Conservation (phyloP, 2,113 vertebrate species). For the Melanocharis versteri region DNA sequence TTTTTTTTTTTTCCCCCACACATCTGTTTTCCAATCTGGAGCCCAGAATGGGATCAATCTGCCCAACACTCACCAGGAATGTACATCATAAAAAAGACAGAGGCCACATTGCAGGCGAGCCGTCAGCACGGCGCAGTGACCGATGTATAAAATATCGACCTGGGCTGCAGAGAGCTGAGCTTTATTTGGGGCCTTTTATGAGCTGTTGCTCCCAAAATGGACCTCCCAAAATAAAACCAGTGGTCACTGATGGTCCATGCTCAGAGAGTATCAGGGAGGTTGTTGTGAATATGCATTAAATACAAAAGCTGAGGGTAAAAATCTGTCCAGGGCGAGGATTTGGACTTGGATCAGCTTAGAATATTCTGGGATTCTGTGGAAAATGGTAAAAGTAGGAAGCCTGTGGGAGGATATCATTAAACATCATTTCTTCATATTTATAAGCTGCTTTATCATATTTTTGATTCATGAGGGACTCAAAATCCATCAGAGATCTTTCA, state of each 20-base stretch:
- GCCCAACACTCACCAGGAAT: slow-evolving; percentile 61
- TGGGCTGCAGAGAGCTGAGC: background rate
- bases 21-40: slow-evolving; percentile 58
- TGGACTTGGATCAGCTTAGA: background rate
- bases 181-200: background rate
- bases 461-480: background rate
- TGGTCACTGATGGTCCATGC: background rate
- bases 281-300: background rate
- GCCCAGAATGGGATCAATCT: slow-evolving; percentile 58
- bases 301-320: background rate
- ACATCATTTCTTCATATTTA: background rate
- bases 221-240: slow-evolving; percentile 5
- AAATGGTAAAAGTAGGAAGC: background rate
- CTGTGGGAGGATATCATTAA: background rate
- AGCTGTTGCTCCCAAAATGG: background rate
- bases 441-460: background rate
- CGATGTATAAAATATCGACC: background rate
- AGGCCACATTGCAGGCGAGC: slow-evolving; percentile 61
- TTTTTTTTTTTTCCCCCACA: background rate
- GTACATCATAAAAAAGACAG: slow-evolving; percentile 57
- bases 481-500: background rate
- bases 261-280: background rate
- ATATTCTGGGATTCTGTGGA: too few species aligned
- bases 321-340: background rate
- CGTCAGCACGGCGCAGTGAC: slow-evolving; percentile 16